Evolutionary conservation across 2,113 vertebrate species (phyloP), one percentile per base, ranked within the genome.

Genomic region (Passer domesticus): DNA sequence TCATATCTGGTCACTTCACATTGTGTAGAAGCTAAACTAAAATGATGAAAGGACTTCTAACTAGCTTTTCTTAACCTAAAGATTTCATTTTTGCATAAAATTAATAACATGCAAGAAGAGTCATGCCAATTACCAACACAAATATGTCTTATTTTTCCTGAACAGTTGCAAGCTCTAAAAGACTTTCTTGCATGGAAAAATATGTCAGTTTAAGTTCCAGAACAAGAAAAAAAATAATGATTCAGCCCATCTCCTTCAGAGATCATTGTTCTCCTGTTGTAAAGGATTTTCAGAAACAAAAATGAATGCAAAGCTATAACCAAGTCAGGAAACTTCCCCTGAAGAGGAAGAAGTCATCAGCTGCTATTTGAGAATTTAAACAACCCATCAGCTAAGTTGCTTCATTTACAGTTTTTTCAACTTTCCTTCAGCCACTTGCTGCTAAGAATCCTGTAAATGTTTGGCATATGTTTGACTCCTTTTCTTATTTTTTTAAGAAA

Each of bases 71-170:
- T 50, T 63, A 75, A 64, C 8, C 11, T 76, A 43, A 44, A 55
- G 10, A 31, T 79, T 79, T 67, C 31, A 44, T 79, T 30, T 78
- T 91, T 55, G 44, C 19, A 74, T 68, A 69, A 80, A 92, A 80
- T 24, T 1, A 53, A 17, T 31, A 39, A 25, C 0, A 0, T 5
- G 0, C 20, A 73, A 60, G 8, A 78, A 60, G 7, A 78, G 2
- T 33, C 27, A 33, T 30, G 15, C 11, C 59, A 79, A 15, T 46
- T 86, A 69, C 27, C 43, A 47, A 46, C 13, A 15, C 5, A 84
- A 62, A 27, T 37, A 17, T 2, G 0, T 30, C 35, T 74, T 59
- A 24, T 64, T 92, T 94, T 72, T 47, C 30, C 35, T 14, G 1
- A 35, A 41, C 0, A 3, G 14, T 14, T 81, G 24, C 1, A 3